Base-by-base conservation (phyloP, 2,888 invertebrate genomes). In the Trissonchulus sp. region DNA sequence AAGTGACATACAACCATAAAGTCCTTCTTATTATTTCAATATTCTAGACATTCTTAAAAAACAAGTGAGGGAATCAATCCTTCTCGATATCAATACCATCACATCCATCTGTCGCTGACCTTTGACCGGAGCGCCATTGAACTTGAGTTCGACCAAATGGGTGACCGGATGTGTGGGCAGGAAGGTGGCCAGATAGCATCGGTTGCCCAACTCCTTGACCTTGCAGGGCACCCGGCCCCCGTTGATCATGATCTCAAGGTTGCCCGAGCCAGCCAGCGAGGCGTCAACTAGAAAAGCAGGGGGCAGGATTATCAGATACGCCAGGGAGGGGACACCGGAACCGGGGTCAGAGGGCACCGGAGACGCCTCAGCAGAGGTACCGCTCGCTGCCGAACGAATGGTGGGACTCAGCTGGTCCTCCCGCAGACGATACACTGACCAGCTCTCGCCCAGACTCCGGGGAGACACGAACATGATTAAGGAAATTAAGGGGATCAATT, bases 151-250 rank as follows among this genome's bases (percentile, higher is more conserved):
- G 63, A 97, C 93, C 33, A 91, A 89, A 86, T 97, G 96, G 1
- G 91, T 90, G 65, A 92, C 89, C 1, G 91, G 89, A 82, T 93
- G 90, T 81, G 92, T 92, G 0, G 97, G 96, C 33, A 93, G 93
- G 86, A 97, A 98, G 23, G 94, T 92, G 48, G 97, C 97, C 76
- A 92, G 89, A 80, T 86, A 88, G 48, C 92, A 88, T 84, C 95
- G 93, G 63, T 91, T 91, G 68, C 95, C 96, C 72, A 95, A 88
- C 76, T 93, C 92, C 78, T 92, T 89, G 23, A 98, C 95, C 74
- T 93, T 93, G 80, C 96, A 96, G 8, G 94, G 93, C 35, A 97
- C 95, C 78, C 94, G 90, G 1, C 95, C 93, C 62, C 94, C 95
- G 83, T 96, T 95, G 8, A 96, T 95, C 79, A 96, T 89, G 79